Evolutionary conservation across 2,113 vertebrate species (phyloP), one percentile per base, ranked within the genome.

Genomic region (Aythya baeri): DNA sequence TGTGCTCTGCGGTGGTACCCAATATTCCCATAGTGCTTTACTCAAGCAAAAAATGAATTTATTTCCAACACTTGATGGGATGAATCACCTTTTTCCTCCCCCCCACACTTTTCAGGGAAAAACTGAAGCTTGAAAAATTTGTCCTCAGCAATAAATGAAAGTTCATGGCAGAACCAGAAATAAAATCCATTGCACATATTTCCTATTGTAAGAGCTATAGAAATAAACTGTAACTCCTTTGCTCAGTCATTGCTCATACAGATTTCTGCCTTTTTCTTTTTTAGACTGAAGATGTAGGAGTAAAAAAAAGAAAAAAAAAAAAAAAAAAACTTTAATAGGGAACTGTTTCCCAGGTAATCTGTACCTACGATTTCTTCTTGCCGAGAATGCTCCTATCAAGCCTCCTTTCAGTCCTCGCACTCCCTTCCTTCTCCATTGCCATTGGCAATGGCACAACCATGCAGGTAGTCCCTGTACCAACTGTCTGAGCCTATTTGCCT

Each of bases 401-500:
- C 13, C 9, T 55, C 17, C 26, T 54, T 88, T 59, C 4, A 0
- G 25, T 71, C 38, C 17, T 2, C 1, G 0, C 10, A 5, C 27
- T 63, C 32, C 62, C 50, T 26, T 25, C 26, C 27, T 32, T 12
- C 13, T 20, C 17, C 3, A 22, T 52, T 70, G 34, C 34, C 34
- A 34, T 34, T 34, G 34, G 57, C 54, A 13, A 5, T 0, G 2
- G 44, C 27, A 63, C 81, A 86, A 74, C 18, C n/a, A 17, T 0
- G 5, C 38, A 17, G 32, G 12, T n/a, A 44, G 21, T 13, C 43
- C 25, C 71, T 62, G 41, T 1, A 32, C 71, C 52, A 67, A 0
- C 11, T 68, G 52, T 5, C 14, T 38, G 44, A 70, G 54, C 66
- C 77, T 17, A 4, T 41, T 55, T 61, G 49, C 26, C 38, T 41